These are phyloP conservation scores for Parelbella ahira DNA, from an alignment of 2,888 invertebrate species.

Conservation along the genomic window DNA sequence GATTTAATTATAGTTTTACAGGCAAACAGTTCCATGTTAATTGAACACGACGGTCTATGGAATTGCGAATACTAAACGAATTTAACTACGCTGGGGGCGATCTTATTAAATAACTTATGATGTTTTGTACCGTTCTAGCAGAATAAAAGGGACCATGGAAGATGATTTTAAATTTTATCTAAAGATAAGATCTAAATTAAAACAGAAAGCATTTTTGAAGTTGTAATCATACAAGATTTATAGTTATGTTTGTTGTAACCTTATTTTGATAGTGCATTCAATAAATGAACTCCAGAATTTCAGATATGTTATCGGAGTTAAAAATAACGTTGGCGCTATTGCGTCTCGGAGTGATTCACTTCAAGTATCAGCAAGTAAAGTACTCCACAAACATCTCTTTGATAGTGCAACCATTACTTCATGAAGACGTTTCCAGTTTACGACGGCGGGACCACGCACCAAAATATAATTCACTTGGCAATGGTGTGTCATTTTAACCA, in stretches of 20 bases:
- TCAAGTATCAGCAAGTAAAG: conserved; percentile 34
- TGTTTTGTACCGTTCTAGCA: too few species aligned
- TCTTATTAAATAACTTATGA: conserved; percentile 1
- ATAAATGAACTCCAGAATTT: conserved; percentile 16
- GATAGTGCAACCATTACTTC: conserved; percentile 39
- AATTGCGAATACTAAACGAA: conserved; percentile 4
- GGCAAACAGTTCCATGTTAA: conserved; percentile 37
- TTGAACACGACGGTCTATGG: conserved; percentile 29
- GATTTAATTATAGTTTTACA: conserved; percentile 48
- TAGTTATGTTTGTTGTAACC: conserved; percentile 18
- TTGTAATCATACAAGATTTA: conserved; percentile 15
- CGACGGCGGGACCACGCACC: conserved; percentile 38
- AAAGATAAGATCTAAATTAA: too few species aligned
- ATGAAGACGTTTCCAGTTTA: conserved; percentile 36
- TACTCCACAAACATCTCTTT: conserved; percentile 35
- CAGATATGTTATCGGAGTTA: conserved; percentile 20
- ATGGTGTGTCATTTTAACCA: conserved; percentile 39
- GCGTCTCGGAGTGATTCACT: conserved; percentile 32
- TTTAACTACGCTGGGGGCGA: not conserved
- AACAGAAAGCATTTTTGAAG: not conserved
- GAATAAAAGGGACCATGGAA: too few species aligned
- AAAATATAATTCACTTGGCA: conserved; percentile 35
- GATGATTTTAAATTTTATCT: too few species aligned
- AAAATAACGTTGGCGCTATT: conserved; percentile 16
- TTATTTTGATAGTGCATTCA: conserved; percentile 15